Evolutionary conservation across 2,888 invertebrate genomes (phyloP).

Genomic region (Cyclophora punctaria): DNA sequence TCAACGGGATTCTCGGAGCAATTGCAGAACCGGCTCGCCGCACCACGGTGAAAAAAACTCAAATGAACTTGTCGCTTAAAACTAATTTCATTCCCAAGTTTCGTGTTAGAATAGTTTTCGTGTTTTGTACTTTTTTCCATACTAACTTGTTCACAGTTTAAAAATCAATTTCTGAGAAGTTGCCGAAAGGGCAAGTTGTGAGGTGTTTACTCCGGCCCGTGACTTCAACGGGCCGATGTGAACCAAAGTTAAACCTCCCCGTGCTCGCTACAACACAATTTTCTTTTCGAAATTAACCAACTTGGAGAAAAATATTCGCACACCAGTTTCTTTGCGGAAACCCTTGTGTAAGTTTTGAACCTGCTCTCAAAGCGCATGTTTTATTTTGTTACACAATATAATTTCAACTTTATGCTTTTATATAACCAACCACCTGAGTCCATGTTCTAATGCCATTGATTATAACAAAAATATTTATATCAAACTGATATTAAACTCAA

Average conservation of each 20-base stretch:
- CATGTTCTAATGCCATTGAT: too few relatives aligned
- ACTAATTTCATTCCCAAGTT: conserved; percentile 72
- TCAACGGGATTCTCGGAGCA: conserved; percentile 60
- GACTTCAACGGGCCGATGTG: conserved; percentile 36
- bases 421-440: too few relatives aligned
- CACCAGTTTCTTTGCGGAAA: conserved; percentile 42
- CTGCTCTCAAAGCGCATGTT: conserved; percentile 34
- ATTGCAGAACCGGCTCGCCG: conserved; percentile 56
- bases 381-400: conserved; percentile 20
- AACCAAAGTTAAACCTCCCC: conserved; percentile 46
- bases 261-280: conserved; percentile 32
- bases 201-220: conserved; percentile 52
- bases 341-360: conserved; percentile 29
- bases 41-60: conserved; percentile 50
- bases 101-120: conserved; percentile 65
- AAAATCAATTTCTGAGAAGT: conserved; percentile 68
- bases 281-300: conserved; percentile 56
- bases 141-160: conserved; percentile 61
- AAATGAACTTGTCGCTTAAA: conserved; percentile 73
- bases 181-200: conserved; percentile 53
- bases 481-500: too few relatives aligned
- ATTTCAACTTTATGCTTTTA: conserved; percentile 13
- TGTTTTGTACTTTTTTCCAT: conserved; percentile 51
- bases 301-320: conserved; percentile 49
- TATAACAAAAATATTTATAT: too few relatives aligned